Evolutionary conservation across 2,113 vertebrate species (phyloP).

Genomic region (Urocynchramus pylzowi): DNA sequence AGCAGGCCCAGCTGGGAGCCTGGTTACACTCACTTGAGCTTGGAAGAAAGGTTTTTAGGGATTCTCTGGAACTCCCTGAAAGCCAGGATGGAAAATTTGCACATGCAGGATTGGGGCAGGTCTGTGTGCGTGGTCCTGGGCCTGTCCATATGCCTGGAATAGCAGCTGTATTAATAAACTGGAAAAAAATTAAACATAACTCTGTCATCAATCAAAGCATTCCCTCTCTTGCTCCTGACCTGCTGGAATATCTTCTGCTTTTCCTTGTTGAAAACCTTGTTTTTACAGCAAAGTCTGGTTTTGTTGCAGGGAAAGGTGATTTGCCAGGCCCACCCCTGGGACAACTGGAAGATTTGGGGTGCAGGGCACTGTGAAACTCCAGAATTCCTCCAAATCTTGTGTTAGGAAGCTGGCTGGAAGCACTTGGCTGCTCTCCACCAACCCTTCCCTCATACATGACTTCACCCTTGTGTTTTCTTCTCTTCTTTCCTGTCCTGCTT

Average conservation of each 20-base stretch:
- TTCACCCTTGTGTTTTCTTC: not conserved
- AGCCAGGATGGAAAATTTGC: not conserved
- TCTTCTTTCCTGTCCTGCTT: conserved; percentile 11
- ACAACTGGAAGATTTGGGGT: rapidly evolving
- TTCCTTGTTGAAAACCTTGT: not conserved
- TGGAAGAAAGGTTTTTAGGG: not conserved
- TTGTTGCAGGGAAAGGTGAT: not conserved
- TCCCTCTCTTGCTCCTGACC: not conserved
- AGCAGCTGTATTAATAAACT: not conserved
- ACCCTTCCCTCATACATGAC: not conserved
- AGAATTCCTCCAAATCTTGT: not conserved
- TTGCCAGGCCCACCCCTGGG: not conserved
- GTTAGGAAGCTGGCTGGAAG: not conserved
- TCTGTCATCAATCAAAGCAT: not conserved
- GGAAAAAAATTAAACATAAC: not conserved
- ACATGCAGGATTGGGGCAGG: not conserved
- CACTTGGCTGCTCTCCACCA: not conserved
- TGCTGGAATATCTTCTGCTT: not conserved
- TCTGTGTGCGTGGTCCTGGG: not conserved
- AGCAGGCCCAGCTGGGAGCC: not conserved
- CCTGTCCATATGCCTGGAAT: not conserved
- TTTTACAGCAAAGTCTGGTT: not conserved
- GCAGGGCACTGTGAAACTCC: rapidly evolving
- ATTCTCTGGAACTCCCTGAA: not conserved
- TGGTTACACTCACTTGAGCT: not conserved